These are phyloP conservation scores for Clarias platycephalus DNA, from an alignment of 2,797 vertebrate species.

Conservation along the genomic window DNA sequence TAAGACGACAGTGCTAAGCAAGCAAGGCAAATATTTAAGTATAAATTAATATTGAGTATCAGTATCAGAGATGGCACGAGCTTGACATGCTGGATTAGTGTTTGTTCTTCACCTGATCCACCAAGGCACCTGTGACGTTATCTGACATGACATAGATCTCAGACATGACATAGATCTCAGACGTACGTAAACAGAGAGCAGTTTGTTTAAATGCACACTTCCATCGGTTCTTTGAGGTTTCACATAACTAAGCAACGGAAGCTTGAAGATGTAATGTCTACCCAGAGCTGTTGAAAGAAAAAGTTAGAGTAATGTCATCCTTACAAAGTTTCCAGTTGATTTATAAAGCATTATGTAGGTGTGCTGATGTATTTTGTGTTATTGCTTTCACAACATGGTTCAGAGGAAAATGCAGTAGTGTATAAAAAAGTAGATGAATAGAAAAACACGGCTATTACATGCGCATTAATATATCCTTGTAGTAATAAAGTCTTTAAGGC, in stretches of 20 bases:
- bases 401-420: background rate
- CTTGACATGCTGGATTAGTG: background rate
- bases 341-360: background rate
- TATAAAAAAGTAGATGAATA: background rate
- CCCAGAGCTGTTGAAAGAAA: background rate
- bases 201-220: background rate
- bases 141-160: background rate
- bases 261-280: background rate
- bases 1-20: too few relatives aligned
- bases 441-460: background rate
- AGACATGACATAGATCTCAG: background rate
- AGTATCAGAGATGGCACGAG: too few relatives aligned
- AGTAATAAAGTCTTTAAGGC: conserved; percentile 14
- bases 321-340: background rate
- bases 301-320: background rate
- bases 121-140: background rate
- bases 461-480: background rate
- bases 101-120: background rate
- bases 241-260: background rate
- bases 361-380: background rate
- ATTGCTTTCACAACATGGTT: background rate
- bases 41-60: background rate
- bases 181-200: background rate
- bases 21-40: background rate
- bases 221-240: background rate